Conservation (phyloP, 2,797 vertebrate species). For the Novumbra hubbsi region DNA sequence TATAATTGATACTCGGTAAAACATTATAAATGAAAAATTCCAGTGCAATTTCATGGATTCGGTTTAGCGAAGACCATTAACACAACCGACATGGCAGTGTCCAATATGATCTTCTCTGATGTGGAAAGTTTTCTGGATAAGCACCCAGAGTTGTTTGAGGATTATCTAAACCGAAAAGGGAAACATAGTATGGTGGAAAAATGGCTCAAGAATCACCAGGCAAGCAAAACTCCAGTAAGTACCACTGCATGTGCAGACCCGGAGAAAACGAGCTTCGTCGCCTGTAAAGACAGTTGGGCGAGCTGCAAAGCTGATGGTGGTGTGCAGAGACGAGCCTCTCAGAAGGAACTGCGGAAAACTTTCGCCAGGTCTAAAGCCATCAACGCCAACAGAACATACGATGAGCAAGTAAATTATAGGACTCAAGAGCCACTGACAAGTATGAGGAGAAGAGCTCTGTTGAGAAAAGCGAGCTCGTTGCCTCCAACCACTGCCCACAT, state of each 20-base stretch:
- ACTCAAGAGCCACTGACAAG: slow-evolving; percentile 93
- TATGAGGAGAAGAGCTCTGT: slow-evolving; percentile 88
- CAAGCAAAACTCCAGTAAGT: slow-evolving; percentile 47
- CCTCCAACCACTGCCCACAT: slow-evolving; percentile 96
- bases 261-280: slow-evolving; percentile 60
- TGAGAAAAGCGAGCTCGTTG: slow-evolving; percentile 95
- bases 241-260: slow-evolving; percentile 22
- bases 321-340: slow-evolving; percentile 83
- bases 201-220: slow-evolving; percentile 84
- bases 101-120: slow-evolving; percentile 85
- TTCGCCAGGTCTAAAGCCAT: slow-evolving; percentile 96
- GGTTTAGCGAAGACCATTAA: slow-evolving; percentile 55
- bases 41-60: slow-evolving; percentile 51
- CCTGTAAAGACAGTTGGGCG: slow-evolving; percentile 78
- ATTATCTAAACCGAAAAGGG: slow-evolving; percentile 88
- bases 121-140: slow-evolving; percentile 97
- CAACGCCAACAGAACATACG: slow-evolving; percentile 95
- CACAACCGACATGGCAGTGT: slow-evolving; percentile 75
- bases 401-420: slow-evolving; percentile 90
- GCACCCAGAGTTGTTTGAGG: slow-evolving; percentile 89
- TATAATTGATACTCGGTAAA: slow-evolving; percentile 38
- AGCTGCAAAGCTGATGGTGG: slow-evolving; percentile 71
- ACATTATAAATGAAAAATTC: slow-evolving; percentile 64
- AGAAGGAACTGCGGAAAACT: slow-evolving; percentile 93
- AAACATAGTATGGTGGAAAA: slow-evolving; percentile 88